Percentiles rank a stretch among this genome's conserved stretches.
These are phyloP conservation scores for Matsumyia berberina DNA, from an alignment of 2,888 invertebrate genomes.

Conservation along the genomic window DNA sequence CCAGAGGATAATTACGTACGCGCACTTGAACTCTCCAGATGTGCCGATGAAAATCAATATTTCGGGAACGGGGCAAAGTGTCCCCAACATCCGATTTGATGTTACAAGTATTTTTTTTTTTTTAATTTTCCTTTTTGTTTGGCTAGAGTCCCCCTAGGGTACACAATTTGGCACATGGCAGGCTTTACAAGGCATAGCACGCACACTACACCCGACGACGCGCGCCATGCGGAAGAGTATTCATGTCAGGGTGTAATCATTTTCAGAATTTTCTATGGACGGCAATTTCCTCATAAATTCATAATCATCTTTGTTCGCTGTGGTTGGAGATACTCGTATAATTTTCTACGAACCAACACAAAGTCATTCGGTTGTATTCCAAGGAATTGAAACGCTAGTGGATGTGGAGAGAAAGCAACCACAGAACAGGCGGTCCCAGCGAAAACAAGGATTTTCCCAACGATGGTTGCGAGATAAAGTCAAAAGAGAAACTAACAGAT, in stretches of 20 bases:
- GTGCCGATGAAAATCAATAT: conserved; percentile 57
- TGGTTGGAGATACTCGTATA: conserved; percentile 1
- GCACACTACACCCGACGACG: neutral
- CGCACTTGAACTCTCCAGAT: conserved; percentile 58
- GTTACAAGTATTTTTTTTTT: neutral
- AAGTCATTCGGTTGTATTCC: conserved; percentile 16
- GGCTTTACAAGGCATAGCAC: neutral
- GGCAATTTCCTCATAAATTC: conserved; percentile 42
- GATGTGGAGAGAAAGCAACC: neutral
- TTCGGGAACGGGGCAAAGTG: neutral
- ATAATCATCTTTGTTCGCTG: conserved; percentile 44
- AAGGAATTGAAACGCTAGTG: neutral
- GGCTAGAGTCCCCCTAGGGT: too few relatives aligned
- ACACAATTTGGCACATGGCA: conserved; percentile 31
- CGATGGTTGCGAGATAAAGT: neutral
- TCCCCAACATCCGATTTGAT: conserved; percentile 46
- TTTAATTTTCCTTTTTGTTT: conserved; percentile 23
- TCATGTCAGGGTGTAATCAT: conserved; percentile 35
- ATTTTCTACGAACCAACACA: conserved; percentile 14
- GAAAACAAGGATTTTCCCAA: neutral
- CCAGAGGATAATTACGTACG: conserved; percentile 39
- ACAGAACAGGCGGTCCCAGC: neutral
- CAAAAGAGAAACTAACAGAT: neutral
- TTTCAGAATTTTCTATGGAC: conserved; percentile 34
- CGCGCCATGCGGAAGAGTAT: conserved; percentile 15